These are phyloP conservation scores for Caradrina kadenii DNA, from an alignment of 2,888 invertebrate species.

Conservation along the genomic window DNA sequence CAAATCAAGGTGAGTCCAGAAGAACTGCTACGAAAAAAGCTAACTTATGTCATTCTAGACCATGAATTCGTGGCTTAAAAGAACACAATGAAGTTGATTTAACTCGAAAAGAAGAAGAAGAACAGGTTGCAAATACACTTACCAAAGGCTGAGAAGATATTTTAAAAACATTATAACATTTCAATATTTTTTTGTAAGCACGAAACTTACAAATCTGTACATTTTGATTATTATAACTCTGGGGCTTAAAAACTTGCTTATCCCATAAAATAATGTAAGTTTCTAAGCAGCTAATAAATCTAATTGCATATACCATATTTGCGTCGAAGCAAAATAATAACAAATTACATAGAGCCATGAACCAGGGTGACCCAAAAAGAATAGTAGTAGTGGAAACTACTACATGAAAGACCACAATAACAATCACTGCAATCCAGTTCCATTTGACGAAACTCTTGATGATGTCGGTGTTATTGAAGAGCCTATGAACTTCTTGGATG, in stretches of 20 bases:
- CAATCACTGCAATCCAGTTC: conserved; percentile 21
- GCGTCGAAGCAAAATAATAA: conserved; percentile 10
- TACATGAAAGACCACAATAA: conserved; percentile 5
- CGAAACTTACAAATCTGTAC: not conserved
- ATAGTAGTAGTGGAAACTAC: fast-evolving
- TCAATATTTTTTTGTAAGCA: conserved; percentile 3
- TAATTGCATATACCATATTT: conserved; percentile 10
- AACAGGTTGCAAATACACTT: not conserved
- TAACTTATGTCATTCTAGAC: too few relatives aligned
- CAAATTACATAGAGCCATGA: not conserved
- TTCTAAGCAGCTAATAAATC: conserved; percentile 8
- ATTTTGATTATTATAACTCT: not conserved
- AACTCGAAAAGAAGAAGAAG: too few relatives aligned
- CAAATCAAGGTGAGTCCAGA: too few relatives aligned
- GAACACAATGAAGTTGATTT: too few relatives aligned
- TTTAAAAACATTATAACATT: conserved; percentile 15
- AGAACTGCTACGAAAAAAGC: too few relatives aligned
- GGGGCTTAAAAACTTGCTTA: not conserved
- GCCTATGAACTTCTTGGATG: conserved; percentile 2
- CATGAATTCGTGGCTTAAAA: too few relatives aligned
- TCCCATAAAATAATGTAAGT: not conserved
- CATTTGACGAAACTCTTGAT: not conserved
- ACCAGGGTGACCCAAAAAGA: not conserved
- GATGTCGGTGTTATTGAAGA: not conserved
- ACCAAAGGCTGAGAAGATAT: not conserved